These are phyloP conservation scores for Alviniconcha marisindica DNA, from an alignment of 1,140 invertebrate species.

Conservation along the genomic window DNA sequence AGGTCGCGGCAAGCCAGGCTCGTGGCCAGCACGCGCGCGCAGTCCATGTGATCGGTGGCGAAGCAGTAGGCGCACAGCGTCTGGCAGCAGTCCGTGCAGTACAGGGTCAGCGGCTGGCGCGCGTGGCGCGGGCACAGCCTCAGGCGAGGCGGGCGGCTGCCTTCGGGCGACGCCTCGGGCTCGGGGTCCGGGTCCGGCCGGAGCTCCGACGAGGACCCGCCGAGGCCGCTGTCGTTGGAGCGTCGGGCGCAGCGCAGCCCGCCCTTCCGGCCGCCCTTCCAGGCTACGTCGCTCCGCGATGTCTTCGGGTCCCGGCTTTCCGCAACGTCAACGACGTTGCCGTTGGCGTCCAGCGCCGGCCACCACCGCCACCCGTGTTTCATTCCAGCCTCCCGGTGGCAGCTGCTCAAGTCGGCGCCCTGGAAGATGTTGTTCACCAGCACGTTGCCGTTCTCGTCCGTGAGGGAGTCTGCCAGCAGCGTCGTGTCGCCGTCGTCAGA, in stretches of 20 bases:
- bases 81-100: constrained; percentile 2
- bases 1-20: not conserved
- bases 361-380: too few relatives aligned
- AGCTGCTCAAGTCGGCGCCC: too few relatives aligned
- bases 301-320: not conserved
- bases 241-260: not conserved
- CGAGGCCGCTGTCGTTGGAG: constrained; percentile 5
- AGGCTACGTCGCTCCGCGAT: not conserved
- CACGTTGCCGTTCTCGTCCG: not conserved
- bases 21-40: not conserved
- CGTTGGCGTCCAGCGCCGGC: not conserved
- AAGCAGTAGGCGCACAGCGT: not conserved
- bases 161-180: not conserved
- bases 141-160: too few relatives aligned
- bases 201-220: not conserved
- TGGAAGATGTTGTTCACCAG: not conserved
- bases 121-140: not conserved
- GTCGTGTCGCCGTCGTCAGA: not conserved
- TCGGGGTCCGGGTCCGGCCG: not conserved
- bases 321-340: not conserved
- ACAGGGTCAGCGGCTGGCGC: not conserved
- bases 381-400: too few relatives aligned
- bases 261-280: too few relatives aligned
- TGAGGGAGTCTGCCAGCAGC: not conserved
- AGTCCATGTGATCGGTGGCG: not conserved